phyloP scores from a whole-genome alignment of 2,888 invertebrate genomes.

The Andrena fulva region DNA sequence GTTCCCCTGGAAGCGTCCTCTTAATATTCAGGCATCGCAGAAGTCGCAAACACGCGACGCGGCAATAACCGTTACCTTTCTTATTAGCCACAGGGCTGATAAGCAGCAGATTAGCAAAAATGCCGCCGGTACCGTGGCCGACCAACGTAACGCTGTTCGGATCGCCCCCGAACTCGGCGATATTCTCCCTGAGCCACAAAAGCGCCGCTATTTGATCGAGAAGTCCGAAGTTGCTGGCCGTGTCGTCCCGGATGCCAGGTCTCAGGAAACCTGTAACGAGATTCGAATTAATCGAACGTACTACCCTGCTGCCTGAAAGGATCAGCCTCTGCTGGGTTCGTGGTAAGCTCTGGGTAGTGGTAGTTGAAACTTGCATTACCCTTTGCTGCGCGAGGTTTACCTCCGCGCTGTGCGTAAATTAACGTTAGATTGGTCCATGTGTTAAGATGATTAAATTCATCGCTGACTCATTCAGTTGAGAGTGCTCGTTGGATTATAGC shows the following conservation, averaged over 20 bases:
- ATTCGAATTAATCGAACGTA: not conserved
- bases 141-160: conserved; percentile 94
- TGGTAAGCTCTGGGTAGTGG: no score
- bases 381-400: no score
- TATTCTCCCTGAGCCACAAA: conserved; percentile 97
- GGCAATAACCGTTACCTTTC: conserved; percentile 80
- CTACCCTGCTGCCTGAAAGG: not conserved
- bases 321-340: not conserved
- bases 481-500: not conserved
- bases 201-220: conserved; percentile 97
- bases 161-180: conserved; percentile 96
- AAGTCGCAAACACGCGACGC: conserved; percentile 42
- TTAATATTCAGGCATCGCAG: conserved; percentile 48
- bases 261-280: conserved; percentile 89
- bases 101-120: conserved; percentile 96
- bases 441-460: no score
- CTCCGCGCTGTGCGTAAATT: no score
- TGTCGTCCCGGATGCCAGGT: conserved; percentile 90
- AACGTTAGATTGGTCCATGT: no score
- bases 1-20: conserved; percentile 29
- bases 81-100: conserved; percentile 93
- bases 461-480: not conserved
- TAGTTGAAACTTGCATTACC: no score
- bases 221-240: conserved; percentile 95
- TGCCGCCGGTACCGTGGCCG: conserved; percentile 98